These are phyloP conservation scores for Peromyscus nudipes DNA, from an alignment of 2,797 vertebrate genomes.

Conservation along the genomic window DNA sequence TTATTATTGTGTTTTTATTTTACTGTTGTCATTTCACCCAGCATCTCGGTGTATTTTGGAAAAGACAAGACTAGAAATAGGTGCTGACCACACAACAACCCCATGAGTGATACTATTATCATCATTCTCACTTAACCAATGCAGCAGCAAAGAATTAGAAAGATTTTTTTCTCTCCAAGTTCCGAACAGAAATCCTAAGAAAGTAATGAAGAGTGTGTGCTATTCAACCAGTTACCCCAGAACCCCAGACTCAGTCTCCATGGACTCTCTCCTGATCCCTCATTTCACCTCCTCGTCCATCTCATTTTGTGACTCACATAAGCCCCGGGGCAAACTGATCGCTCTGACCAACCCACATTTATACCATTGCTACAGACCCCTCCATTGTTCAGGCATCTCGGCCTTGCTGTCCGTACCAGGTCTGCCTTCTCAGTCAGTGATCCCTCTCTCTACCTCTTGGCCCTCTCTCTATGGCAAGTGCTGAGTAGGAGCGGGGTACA, in stretches of 20 bases:
- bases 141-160: not conserved
- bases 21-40: not conserved
- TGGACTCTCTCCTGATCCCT: fast-evolving
- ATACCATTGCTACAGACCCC: not conserved
- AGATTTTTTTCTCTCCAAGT: not conserved
- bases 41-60: not conserved
- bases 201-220: not conserved
- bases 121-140: not conserved
- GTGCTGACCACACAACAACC: not conserved
- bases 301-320: not conserved
- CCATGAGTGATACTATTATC: not conserved
- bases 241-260: no score
- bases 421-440: not conserved
- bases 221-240: no score
- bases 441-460: not conserved
- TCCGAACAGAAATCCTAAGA: not conserved
- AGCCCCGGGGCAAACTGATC: not conserved
- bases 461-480: not conserved
- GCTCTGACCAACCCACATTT: not conserved
- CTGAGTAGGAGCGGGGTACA: not conserved
- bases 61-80: not conserved
- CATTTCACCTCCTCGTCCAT: not conserved
- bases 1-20: not conserved
- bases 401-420: not conserved
- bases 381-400: not conserved